Percentiles rank a stretch among this genome's conserved stretches.
These are phyloP conservation scores for Parazoanthus darwini DNA, from an alignment of 92 coral and sea anemone genomes.

Conservation along the genomic window DNA sequence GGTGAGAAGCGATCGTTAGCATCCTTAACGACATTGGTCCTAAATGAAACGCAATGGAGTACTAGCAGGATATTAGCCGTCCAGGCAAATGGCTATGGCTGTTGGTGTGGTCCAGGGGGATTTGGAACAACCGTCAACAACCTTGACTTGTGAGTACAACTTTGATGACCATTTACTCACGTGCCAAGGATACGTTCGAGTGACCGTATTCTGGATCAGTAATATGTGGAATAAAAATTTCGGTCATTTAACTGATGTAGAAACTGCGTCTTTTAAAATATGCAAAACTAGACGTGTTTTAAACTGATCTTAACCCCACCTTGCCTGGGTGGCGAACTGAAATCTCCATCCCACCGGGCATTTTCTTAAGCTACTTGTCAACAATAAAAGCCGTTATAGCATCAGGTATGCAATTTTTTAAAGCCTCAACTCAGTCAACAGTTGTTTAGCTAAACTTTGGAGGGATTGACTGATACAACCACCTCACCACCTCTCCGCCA, in stretches of 20 bases:
- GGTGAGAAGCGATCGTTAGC: background rate
- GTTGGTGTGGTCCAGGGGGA: background rate
- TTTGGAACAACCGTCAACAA: background rate
- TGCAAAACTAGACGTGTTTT: background rate
- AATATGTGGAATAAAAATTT: background rate
- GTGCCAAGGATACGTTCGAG: background rate
- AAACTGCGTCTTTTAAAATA: background rate
- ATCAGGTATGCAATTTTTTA: too few species aligned
- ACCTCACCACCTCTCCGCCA: too few species aligned
- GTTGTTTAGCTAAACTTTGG: too few species aligned
- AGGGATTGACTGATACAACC: too few species aligned
- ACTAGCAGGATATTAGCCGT: background rate
- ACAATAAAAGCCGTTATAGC: too few species aligned
- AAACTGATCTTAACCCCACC: background rate
- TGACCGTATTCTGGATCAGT: background rate
- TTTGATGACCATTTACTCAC: background rate
- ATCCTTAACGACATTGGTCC: background rate
- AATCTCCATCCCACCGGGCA: background rate
- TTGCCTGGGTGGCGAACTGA: background rate
- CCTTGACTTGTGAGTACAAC: background rate
- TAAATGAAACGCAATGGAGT: background rate
- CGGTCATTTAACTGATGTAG: background rate
- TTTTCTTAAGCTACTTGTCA: too few species aligned
- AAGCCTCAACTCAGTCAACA: too few species aligned
- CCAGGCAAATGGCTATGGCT: background rate